These are phyloP conservation scores for Plagodis pulveraria DNA, from an alignment of 2,888 invertebrate species.

Conservation along the genomic window DNA sequence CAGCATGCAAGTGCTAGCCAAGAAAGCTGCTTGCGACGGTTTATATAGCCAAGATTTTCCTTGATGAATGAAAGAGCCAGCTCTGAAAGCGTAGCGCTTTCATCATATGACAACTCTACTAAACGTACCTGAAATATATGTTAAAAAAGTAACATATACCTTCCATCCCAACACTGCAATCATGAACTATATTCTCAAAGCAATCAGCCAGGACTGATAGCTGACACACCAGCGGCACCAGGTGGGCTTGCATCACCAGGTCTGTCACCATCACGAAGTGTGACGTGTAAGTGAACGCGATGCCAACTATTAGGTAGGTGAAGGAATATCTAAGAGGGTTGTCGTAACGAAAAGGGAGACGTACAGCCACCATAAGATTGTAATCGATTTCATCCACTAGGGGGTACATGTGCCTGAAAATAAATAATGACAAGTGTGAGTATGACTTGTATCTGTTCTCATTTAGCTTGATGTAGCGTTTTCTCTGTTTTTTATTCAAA, in stretches of 20 bases:
- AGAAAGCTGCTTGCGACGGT: no score
- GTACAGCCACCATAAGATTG: conserved; percentile 58
- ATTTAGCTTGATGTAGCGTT: no score
- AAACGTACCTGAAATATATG: no score
- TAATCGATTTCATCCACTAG: conserved; percentile 66
- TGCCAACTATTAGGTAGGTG: conserved; percentile 48
- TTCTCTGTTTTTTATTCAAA: no score
- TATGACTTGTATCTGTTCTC: no score
- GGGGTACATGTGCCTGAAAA: conserved; percentile 62
- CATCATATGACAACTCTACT: no score
- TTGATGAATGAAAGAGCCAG: no score
- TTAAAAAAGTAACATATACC: conserved; percentile 25
- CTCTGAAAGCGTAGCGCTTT: no score
- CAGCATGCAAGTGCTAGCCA: no score
- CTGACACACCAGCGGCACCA: conserved; percentile 67
- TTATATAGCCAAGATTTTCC: no score
- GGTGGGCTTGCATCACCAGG: conserved; percentile 62
- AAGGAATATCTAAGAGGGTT: conserved; percentile 47
- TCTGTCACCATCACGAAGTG: conserved; percentile 66
- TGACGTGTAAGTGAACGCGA: conserved; percentile 56
- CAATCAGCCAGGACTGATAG: conserved; percentile 63
- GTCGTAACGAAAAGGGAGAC: conserved; percentile 55
- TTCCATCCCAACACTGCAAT: conserved; percentile 48
- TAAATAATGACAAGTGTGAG: not conserved
- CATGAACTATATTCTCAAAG: conserved; percentile 60